These are phyloP conservation scores for Spialia ferax DNA, from an alignment of 2,888 invertebrate genomes.

Conservation along the genomic window DNA sequence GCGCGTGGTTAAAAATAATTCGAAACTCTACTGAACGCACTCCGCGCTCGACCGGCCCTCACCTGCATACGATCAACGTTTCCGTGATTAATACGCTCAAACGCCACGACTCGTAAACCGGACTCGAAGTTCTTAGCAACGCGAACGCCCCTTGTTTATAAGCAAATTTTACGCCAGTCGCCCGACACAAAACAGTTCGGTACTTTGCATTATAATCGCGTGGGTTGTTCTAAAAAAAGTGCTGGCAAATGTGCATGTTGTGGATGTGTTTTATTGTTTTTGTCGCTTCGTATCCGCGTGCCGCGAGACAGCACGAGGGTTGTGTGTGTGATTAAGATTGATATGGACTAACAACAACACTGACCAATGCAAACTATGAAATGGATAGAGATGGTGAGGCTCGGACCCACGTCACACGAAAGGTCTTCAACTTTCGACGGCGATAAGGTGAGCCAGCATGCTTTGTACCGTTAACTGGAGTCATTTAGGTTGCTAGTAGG, in stretches of 20 bases:
- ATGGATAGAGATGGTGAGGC: conserved; percentile 82
- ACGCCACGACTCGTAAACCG: conserved; percentile 55
- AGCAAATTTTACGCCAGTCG: conserved; percentile 62
- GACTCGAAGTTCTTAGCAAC: conserved; percentile 52
- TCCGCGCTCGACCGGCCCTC: conserved; percentile 31
- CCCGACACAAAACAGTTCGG: conserved; percentile 61
- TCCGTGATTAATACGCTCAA: conserved; percentile 58
- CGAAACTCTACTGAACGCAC: conserved; percentile 19
- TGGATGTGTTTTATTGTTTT: conserved; percentile 54
- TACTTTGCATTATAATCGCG: conserved; percentile 71
- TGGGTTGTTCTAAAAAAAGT: conserved; percentile 75
- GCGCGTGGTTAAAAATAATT: conserved; percentile 46
- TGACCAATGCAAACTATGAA: conserved; percentile 78
- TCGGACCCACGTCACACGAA: conserved; percentile 66
- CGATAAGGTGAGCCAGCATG: conserved; percentile 75
- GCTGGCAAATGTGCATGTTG: conserved; percentile 51
- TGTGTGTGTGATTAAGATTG: conserved; percentile 7
- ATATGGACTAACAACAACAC: conserved; percentile 41
- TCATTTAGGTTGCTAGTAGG: background rate
- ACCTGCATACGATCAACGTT: conserved; percentile 48
- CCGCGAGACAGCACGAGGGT: conserved; percentile 23
- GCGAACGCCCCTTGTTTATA: conserved; percentile 72
- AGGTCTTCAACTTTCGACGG: conserved; percentile 70
- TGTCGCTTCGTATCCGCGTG: conserved; percentile 28
- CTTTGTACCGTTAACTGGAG: conserved; percentile 54